phyloP scores from a whole-genome alignment of 23 tunicate genomes.

The Oikopleura vanhoeffeni region DNA sequence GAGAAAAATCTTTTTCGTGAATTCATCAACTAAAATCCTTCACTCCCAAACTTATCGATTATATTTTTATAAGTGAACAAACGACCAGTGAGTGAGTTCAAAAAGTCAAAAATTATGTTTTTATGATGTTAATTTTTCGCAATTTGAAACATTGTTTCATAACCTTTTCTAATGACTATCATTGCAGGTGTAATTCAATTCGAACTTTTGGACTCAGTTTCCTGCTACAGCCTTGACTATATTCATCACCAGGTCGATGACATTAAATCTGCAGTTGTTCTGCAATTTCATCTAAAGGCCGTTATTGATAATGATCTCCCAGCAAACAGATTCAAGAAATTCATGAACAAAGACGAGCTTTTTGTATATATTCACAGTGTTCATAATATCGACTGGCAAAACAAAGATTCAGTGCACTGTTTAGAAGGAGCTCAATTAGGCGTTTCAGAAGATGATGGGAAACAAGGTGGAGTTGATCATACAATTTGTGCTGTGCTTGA shows the following conservation, averaged over 20 bases:
- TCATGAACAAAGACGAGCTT: conserved; percentile 9
- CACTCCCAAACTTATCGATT: no score
- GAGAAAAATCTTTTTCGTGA: no score
- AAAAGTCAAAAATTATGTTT: no score
- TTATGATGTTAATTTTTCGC: no score
- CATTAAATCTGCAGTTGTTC: not conserved
- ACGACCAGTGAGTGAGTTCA: no score
- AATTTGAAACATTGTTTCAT: no score
- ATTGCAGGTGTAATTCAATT: not conserved
- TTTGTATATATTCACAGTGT: not conserved
- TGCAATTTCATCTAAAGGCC: not conserved
- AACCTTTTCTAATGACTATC: no score
- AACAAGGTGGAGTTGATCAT: not conserved
- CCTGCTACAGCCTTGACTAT: not conserved
- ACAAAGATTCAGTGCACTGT: not conserved
- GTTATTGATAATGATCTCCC: not conserved
- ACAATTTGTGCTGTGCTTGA: not conserved
- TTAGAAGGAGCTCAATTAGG: conserved; percentile 1
- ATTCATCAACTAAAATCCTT: no score
- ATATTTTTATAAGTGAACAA: no score
- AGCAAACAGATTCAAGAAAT: not conserved
- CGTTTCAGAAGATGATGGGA: not conserved
- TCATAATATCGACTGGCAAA: not conserved
- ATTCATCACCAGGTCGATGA: not conserved
- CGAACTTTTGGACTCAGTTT: not conserved